Evolutionary conservation across 2,113 vertebrate species (phyloP).

Genomic region (Eolophus roseicapilla): DNA sequence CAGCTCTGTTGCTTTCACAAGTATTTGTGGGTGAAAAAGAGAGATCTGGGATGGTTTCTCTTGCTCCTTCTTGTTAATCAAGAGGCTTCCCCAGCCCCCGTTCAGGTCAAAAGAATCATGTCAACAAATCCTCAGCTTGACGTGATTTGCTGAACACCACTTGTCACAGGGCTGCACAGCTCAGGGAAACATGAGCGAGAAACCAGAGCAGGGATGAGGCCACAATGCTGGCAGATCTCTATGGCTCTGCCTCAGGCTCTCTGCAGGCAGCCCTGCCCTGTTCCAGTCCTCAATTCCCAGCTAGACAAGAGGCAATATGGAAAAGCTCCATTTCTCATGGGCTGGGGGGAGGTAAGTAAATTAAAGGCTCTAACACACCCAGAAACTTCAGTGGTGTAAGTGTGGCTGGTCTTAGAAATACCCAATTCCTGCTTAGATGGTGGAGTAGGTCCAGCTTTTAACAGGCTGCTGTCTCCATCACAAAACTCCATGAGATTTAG

Average conservation of each 20-base stretch:
- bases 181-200: fast-evolving
- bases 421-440: neutral
- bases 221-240: fast-evolving
- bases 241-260: neutral
- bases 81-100: neutral
- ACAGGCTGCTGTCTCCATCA: neutral
- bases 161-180: neutral
- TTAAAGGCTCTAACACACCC: fast-evolving
- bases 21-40: neutral
- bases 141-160: neutral
- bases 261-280: neutral
- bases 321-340: neutral
- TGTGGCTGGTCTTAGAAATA: neutral
- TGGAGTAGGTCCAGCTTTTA: neutral
- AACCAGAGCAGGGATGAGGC: neutral
- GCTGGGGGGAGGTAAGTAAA: neutral
- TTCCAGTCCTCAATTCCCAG: neutral
- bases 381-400: neutral
- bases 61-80: neutral
- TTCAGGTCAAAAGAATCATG: neutral
- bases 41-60: neutral
- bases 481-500: neutral
- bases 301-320: neutral
- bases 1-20: fast-evolving
- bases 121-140: neutral